These are phyloP conservation scores for Coenobita brevimanus DNA, from an alignment of 1,140 invertebrate genomes.

Conservation along the genomic window DNA sequence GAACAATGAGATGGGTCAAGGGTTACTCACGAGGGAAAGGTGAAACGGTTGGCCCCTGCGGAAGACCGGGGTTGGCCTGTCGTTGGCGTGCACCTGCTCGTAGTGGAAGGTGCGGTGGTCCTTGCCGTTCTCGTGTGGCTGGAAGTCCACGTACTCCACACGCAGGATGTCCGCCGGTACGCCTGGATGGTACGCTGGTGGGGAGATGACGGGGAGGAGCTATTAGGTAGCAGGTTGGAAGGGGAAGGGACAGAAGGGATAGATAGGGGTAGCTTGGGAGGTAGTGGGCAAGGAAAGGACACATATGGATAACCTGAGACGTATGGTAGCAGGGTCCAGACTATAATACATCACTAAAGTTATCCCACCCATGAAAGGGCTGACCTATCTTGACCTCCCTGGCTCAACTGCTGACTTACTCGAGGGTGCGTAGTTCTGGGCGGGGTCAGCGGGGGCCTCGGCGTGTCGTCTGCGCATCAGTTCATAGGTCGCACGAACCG, in stretches of 20 bases:
- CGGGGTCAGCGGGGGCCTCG: constrained; percentile 55
- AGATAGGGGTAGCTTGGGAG: not conserved
- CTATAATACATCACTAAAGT: too few species aligned
- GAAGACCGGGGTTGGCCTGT: constrained; percentile 73
- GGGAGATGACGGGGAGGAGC: not conserved
- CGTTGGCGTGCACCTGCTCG: constrained; percentile 77
- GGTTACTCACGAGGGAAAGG: constrained; percentile 70
- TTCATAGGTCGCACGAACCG: constrained; percentile 51
- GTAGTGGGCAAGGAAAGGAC: too few species aligned
- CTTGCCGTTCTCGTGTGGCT: constrained; percentile 78
- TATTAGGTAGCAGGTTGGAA: not conserved
- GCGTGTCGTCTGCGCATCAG: constrained; percentile 40
- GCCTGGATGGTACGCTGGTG: constrained; percentile 23
- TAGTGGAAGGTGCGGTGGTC: constrained; percentile 80
- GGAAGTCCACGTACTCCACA: constrained; percentile 79
- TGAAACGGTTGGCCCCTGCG: constrained; percentile 74
- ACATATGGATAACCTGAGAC: too few species aligned
- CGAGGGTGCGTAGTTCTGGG: constrained; percentile 43
- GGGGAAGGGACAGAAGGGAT: not conserved
- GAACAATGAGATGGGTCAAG: too few species aligned
- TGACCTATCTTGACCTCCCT: too few species aligned
- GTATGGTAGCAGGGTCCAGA: too few species aligned
- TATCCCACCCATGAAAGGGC: too few species aligned
- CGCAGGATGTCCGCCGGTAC: constrained; percentile 72
- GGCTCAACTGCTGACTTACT: constrained; percentile 23